phyloP scores from a whole-genome alignment of 2,797 vertebrate genomes.

The Psittacula echo region DNA sequence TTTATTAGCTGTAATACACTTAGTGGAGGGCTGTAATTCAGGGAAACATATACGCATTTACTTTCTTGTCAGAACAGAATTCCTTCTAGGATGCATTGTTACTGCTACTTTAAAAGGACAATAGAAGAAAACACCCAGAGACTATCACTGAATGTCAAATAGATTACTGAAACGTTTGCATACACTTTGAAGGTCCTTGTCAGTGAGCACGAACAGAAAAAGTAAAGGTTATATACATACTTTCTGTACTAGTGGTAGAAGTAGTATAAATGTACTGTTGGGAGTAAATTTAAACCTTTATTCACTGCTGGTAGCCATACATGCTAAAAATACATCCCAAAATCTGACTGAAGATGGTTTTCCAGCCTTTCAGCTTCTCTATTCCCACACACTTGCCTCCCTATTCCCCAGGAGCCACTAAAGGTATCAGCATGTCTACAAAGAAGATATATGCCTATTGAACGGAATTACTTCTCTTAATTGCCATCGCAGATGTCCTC shows the following conservation, averaged over 20 bases:
- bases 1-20: constrained; percentile 55
- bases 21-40: not conserved
- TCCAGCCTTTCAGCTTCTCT: not conserved
- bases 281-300: not conserved
- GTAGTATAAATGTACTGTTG: not conserved
- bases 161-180: not conserved
- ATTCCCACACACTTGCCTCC: not conserved
- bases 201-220: not conserved
- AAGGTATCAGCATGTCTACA: not conserved
- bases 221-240: not conserved
- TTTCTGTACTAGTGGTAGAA: not conserved
- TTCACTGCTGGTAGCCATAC: not conserved
- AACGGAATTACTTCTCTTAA: not conserved
- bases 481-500: not conserved
- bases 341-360: not conserved
- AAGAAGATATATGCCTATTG: not conserved
- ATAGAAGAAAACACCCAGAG: not conserved
- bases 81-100: not conserved
- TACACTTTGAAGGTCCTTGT: not conserved
- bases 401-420: not conserved
- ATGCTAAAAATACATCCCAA: not conserved
- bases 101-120: not conserved
- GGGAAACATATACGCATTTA: not conserved
- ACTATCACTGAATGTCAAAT: not conserved
- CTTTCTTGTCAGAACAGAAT: not conserved